A percentile compares a stretch with the other conserved stretches of the same genome.
Conservation (phyloP, 2,797 vertebrate species). For the Chelon auratus region DNA sequence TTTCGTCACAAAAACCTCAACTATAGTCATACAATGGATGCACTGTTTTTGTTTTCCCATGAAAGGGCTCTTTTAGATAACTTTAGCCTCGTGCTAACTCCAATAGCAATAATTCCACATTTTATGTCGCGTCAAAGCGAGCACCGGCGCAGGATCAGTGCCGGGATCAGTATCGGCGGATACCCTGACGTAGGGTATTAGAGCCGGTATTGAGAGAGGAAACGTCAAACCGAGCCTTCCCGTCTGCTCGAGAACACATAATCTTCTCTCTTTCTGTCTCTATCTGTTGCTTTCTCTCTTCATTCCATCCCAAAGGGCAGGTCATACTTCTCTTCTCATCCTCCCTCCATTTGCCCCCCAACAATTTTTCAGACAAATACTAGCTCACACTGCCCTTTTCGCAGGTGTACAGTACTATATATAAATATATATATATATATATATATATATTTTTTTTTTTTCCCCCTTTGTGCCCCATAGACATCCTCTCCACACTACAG, state of each 20-base stretch:
- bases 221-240: slow-evolving; percentile 19
- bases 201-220: background rate
- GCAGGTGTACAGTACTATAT: slow-evolving; percentile 29
- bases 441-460: background rate
- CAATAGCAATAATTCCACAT: slow-evolving; percentile 6
- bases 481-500: slow-evolving; percentile 54
- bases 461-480: slow-evolving; percentile 38
- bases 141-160: background rate
- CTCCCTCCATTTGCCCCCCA: slow-evolving; percentile 61
- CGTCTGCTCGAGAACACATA: slow-evolving; percentile 4
- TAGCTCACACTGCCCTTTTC: slow-evolving; percentile 64
- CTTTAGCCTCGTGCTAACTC: background rate
- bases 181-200: background rate
- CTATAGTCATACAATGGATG: too few species aligned
- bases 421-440: too few species aligned
- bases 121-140: background rate
- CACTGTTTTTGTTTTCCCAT: background rate
- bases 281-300: slow-evolving; percentile 22
- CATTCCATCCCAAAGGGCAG: slow-evolving; percentile 56
- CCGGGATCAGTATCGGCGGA: background rate
- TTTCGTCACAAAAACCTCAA: too few species aligned
- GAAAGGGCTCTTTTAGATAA: background rate
- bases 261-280: slow-evolving; percentile 27
- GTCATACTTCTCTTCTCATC: slow-evolving; percentile 42
- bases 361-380: slow-evolving; percentile 64